Conservation (phyloP, 2,113 vertebrate genomes). For the Gadus chalcogrammus region DNA sequence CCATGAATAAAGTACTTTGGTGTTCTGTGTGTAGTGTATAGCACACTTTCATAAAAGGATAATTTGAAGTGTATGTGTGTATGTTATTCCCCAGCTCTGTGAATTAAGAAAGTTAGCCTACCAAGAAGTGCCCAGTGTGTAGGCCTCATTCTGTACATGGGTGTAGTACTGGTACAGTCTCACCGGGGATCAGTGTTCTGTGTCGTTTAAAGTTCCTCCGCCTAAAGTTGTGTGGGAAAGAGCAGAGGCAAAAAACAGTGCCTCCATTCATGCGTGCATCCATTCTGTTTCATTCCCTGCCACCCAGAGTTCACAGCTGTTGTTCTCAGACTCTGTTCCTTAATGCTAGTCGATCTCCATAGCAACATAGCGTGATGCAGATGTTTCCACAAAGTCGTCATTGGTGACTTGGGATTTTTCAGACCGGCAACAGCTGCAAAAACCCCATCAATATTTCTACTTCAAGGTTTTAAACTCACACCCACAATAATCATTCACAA, state of each 20-base stretch:
- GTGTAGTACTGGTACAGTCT: no score
- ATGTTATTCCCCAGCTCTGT: no score
- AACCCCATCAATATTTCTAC: no score
- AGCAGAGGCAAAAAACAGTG: conserved; percentile 44
- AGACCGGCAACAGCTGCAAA: no score
- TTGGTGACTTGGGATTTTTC: not conserved
- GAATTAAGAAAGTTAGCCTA: no score
- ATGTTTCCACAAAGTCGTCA: not conserved
- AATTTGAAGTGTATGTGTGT: no score
- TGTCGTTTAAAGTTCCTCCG: conserved; percentile 26
- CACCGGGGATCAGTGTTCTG: not conserved
- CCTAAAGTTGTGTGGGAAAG: not conserved
- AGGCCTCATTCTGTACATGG: no score
- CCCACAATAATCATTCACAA: not conserved
- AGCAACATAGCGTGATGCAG: conserved; percentile 19
- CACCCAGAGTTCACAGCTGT: conserved; percentile 46
- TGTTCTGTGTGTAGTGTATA: no score
- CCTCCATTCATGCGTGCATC: conserved; percentile 54
- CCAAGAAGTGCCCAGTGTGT: no score
- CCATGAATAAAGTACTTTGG: no score
- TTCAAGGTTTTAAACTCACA: not conserved
- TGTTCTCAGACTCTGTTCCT: conserved; percentile 33
- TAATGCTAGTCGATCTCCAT: conserved; percentile 1
- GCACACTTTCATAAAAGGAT: no score
- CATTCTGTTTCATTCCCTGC: conserved; percentile 36